phyloP scores from a whole-genome alignment of 2,888 invertebrate genomes.

The Drosophila paracracens region DNA sequence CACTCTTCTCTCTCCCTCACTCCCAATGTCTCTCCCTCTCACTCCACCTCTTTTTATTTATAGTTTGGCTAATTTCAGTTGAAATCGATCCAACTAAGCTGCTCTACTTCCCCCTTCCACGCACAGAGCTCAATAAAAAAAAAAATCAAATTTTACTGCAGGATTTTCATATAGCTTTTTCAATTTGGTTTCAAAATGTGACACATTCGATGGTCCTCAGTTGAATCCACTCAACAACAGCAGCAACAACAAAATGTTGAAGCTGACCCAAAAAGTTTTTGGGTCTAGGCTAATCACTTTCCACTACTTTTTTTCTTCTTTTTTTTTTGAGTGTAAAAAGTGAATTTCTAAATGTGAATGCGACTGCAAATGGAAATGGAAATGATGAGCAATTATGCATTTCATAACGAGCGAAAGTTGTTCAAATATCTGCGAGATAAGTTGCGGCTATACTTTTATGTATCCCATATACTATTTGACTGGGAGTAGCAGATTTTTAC shows the following conservation, averaged over 20 bases:
- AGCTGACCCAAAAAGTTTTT: constrained; percentile 21
- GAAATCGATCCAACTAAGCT: constrained; percentile 56
- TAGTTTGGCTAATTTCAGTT: constrained; percentile 45
- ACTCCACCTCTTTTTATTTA: neutral
- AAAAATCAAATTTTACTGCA: constrained; percentile 44
- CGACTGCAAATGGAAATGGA: neutral
- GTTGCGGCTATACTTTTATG: neutral
- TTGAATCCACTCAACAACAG: constrained; percentile 15
- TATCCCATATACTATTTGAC: neutral
- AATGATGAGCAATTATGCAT: constrained; percentile 7
- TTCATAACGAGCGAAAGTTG: constrained; percentile 5
- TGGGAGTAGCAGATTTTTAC: neutral
- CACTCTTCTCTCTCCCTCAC: neutral
- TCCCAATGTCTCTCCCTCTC: neutral
- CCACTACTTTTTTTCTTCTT: neutral
- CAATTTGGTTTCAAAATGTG: constrained; percentile 32
- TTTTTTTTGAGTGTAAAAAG: neutral
- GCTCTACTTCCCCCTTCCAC: neutral
- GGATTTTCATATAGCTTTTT: constrained; percentile 52
- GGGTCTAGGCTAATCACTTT: constrained; percentile 15
- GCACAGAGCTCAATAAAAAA: constrained; percentile 20
- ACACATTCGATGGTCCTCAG: constrained; percentile 12
- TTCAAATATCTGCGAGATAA: constrained; percentile 1
- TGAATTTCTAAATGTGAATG: constrained; percentile 1
- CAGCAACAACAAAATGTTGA: constrained; percentile 13